Evolutionary conservation across 1,140 invertebrate species (phyloP).

Genomic region (Drosophila burlai): DNA sequence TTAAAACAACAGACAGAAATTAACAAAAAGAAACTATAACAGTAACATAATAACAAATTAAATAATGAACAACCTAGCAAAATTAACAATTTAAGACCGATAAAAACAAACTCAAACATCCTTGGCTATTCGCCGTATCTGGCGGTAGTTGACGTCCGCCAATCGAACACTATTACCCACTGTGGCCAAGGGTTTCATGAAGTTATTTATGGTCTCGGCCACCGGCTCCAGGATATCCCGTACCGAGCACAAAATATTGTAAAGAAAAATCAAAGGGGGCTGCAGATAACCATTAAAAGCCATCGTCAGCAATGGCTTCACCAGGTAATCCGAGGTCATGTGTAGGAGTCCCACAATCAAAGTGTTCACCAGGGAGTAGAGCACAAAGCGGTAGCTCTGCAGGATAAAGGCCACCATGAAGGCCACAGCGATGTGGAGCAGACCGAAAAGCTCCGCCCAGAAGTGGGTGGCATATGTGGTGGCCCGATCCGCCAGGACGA

Average conservation of each 20-base stretch:
- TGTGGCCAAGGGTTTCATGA: conserved; percentile 71
- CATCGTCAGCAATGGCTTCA: conserved; percentile 89
- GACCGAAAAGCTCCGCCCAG: conserved; percentile 89
- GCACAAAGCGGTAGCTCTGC: conserved; percentile 86
- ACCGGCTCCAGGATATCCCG: conserved; percentile 88
- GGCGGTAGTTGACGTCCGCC: conserved; percentile 64
- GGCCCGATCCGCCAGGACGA: conserved; percentile 87
- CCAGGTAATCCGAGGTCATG: conserved; percentile 88
- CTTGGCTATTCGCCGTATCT: conserved; percentile 41
- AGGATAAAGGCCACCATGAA: conserved; percentile 88
- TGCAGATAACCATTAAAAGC: conserved; percentile 89
- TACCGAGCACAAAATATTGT: conserved; percentile 87
- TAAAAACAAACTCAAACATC: conserved; percentile 47
- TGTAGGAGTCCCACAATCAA: conserved; percentile 88
- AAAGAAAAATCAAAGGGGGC: conserved; percentile 88
- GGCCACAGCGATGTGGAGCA: conserved; percentile 87
- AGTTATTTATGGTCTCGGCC: conserved; percentile 77
- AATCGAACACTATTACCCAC: conserved; percentile 62
- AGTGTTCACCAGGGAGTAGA: conserved; percentile 87
- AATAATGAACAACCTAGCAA: background rate
- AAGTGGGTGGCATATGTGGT: conserved; percentile 87
- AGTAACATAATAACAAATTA: conserved; percentile 13
- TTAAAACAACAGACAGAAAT: conserved; percentile 3
- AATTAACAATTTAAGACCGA: conserved; percentile 10
- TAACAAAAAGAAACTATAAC: conserved; percentile 6